Base-by-base conservation (phyloP, 92 coral and sea anemone species). In the Ricordea florida region DNA sequence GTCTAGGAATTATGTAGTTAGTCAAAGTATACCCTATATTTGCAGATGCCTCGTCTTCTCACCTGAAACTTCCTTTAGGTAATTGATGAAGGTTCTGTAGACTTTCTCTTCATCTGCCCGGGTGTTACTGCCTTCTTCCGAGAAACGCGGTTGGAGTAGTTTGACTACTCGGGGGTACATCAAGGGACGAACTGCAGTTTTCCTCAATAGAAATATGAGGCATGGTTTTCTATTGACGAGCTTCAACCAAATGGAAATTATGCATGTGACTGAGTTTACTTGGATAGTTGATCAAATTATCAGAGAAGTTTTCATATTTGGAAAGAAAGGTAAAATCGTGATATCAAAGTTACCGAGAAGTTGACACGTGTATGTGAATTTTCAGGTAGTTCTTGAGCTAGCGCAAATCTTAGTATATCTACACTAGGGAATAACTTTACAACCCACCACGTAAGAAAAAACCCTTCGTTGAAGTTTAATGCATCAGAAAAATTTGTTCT, bases 41-140 rank as follows among this genome's bases (percentile, higher is more conserved):
- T 21, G 26, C 1, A 30, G 1, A 48, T 21, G 24, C 17, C 2
- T 0, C 1, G 29, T 30, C 30, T n/a, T 16, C 43, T 67, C 42
- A 85, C 86, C 90, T 71, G 69, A 38, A 41, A 79, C 86, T 14
- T 85, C 81, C 35, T 85, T 85, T 45, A 85, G 44, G 73, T 85
- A 85, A 33, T 85, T 64, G 25, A 85, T 22, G 46, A 85, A 85
- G 57, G 52, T 15, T 52, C 90, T 38, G 55, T 85, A 85, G 0
- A 58, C 24, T 72, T 22, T 34, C 10, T 70, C 81, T 64, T 85
- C 82, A 22, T 36, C n/a, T 14, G 36, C 34, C 16, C 81, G 33
- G 27, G 25, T 47, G 21, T 85, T 85, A 6, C 63, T 50, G 2
- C 86, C 90, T 34, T 71, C 90, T 20, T 58, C 71, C 4, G 86